These are phyloP conservation scores for Liposcelis brunnea DNA, from an alignment of 2,888 invertebrate species.

Conservation along the genomic window DNA sequence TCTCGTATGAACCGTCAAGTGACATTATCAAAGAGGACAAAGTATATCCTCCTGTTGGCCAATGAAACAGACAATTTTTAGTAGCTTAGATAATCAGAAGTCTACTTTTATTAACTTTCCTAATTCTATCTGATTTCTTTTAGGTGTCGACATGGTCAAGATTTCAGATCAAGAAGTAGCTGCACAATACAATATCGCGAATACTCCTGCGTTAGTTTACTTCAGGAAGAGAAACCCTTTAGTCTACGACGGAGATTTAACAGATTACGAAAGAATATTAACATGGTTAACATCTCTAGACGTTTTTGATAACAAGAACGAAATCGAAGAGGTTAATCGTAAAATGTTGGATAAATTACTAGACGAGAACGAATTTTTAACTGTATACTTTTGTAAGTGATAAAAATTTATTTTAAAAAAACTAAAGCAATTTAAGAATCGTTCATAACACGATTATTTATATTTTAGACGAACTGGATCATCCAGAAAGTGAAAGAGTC, in stretches of 20 bases:
- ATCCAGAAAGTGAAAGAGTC: slow-evolving; percentile 63
- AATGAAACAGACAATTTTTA: too few relatives aligned
- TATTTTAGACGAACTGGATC: slow-evolving; percentile 57
- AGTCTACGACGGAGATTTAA: slow-evolving; percentile 76
- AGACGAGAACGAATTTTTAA: slow-evolving; percentile 87
- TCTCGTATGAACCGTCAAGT: too few relatives aligned
- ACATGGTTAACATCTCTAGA: slow-evolving; percentile 87
- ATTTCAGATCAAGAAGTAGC: slow-evolving; percentile 69
- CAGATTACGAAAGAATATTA: slow-evolving; percentile 68
- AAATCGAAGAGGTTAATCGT: slow-evolving; percentile 91
- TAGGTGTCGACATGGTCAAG: slow-evolving; percentile 79
- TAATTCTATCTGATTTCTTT: slow-evolving; percentile 8
- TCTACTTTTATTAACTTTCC: slow-evolving; percentile 8
- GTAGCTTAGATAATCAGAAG: too few relatives aligned
- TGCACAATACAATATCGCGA: slow-evolving; percentile 62
- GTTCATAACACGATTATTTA: neutral
- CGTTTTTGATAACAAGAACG: slow-evolving; percentile 87
- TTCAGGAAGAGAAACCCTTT: slow-evolving; percentile 70
- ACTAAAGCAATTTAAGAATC: slow-evolving; percentile 1
- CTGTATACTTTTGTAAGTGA: slow-evolving; percentile 86
- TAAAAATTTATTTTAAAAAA: slow-evolving; percentile 13
- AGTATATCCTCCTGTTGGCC: too few relatives aligned
- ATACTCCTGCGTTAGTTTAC: slow-evolving; percentile 71
- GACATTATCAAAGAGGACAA: too few relatives aligned
- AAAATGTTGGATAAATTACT: slow-evolving; percentile 91